A percentile compares a stretch with the other conserved stretches of the same genome.
Conservation (phyloP, 2,113 vertebrate species). For the Sminthopsis crassicaudata region DNA sequence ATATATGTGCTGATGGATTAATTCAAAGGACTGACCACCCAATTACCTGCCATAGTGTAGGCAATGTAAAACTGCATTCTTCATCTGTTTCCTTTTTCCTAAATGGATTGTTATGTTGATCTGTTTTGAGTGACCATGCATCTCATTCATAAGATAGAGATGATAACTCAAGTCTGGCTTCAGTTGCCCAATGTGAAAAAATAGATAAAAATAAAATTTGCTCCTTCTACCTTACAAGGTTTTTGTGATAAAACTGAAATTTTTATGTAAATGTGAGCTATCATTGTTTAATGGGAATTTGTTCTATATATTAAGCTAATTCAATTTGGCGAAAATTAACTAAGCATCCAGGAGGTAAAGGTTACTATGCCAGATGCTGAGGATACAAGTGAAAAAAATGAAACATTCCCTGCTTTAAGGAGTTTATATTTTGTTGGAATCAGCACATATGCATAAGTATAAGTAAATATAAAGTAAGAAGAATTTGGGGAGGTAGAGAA, state of each 20-base stretch:
- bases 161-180: not conserved
- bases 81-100: not conserved
- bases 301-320: not conserved
- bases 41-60: not conserved
- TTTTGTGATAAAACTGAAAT: not conserved
- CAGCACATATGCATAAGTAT: not conserved
- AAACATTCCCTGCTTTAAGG: not conserved
- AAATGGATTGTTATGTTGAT: not conserved
- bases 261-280: not conserved
- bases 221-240: not conserved
- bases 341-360: not conserved
- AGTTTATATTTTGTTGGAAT: not conserved
- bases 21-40: not conserved
- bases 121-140: not conserved
- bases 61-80: not conserved
- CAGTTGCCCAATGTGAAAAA: constrained; percentile 17
- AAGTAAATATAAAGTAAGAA: not conserved
- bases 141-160: not conserved
- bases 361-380: not conserved
- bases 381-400: not conserved
- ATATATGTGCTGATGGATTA: not conserved
- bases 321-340: not conserved
- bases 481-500: not conserved
- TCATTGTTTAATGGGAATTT: not conserved
- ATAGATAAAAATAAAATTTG: constrained; percentile 20